A percentile compares a stretch with the other conserved stretches of the same genome.
These are phyloP conservation scores for Spodoptera frugiperda DNA, from an alignment of 1,140 invertebrate species.

Conservation along the genomic window DNA sequence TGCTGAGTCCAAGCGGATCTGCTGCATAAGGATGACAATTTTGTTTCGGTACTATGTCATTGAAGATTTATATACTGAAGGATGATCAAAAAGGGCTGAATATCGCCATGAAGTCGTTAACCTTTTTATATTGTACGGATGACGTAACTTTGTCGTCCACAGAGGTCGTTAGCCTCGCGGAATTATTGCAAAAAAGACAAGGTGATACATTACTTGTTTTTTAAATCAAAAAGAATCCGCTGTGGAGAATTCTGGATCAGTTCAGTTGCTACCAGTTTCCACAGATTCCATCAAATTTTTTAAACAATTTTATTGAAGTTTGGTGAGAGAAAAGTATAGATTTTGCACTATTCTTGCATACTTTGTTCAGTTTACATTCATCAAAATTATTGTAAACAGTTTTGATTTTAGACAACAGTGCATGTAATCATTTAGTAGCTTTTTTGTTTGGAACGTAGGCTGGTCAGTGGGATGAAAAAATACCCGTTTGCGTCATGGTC, in stretches of 20 bases:
- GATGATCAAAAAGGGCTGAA: constrained; percentile 31
- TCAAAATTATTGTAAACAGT: constrained; percentile 26
- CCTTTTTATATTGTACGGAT: constrained; percentile 34
- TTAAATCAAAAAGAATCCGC: constrained; percentile 17
- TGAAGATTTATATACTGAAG: not conserved
- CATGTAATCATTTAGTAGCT: constrained; percentile 7
- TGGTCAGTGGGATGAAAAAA: constrained; percentile 13
- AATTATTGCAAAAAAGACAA: constrained; percentile 40
- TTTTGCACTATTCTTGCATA: constrained; percentile 30
- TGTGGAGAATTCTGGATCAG: constrained; percentile 18
- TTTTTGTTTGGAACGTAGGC: not conserved
- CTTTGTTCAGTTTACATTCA: constrained; percentile 18
- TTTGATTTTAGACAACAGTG: constrained; percentile 9
- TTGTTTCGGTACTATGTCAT: not conserved
- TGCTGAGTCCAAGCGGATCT: no score
- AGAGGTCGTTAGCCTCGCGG: constrained; percentile 32
- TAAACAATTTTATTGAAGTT: constrained; percentile 13
- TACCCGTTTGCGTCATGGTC: constrained; percentile 16
- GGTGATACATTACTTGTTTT: constrained; percentile 37
- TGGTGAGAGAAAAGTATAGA: not conserved
- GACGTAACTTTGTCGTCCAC: constrained; percentile 31
- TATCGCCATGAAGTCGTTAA: constrained; percentile 32
- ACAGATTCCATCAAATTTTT: constrained; percentile 7
- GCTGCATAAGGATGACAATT: not conserved
- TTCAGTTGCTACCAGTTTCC: not conserved